These are phyloP conservation scores for Drosophila quinaria DNA, from an alignment of 2,888 invertebrate genomes.

Conservation along the genomic window DNA sequence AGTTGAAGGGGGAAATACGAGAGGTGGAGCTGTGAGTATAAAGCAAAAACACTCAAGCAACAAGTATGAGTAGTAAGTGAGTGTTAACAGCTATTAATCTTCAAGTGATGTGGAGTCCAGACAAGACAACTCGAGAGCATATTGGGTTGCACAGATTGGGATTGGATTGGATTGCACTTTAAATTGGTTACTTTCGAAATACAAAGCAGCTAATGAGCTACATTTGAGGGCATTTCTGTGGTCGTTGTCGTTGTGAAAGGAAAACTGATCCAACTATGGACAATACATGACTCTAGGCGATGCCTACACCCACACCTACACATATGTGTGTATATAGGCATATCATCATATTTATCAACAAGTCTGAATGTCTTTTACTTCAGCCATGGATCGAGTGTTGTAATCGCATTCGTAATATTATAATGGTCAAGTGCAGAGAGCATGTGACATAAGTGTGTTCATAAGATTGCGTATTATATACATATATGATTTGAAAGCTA, in stretches of 20 bases:
- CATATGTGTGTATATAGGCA: neutral
- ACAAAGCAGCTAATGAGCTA: slow-evolving; percentile 65
- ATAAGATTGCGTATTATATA: slow-evolving; percentile 28
- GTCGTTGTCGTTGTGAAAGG: slow-evolving; percentile 67
- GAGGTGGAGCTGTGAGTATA: slow-evolving; percentile 6
- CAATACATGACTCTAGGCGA: slow-evolving; percentile 32
- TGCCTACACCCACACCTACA: slow-evolving; percentile 66
- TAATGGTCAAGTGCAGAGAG: slow-evolving; percentile 58
- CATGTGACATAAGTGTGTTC: slow-evolving; percentile 28
- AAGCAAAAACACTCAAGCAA: slow-evolving; percentile 4
- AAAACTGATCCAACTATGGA: slow-evolving; percentile 45
- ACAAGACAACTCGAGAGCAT: slow-evolving; percentile 10
- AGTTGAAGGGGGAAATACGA: slow-evolving; percentile 17
- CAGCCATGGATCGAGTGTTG: slow-evolving; percentile 41
- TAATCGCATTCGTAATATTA: slow-evolving; percentile 22
- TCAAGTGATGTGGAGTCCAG: slow-evolving; percentile 35
- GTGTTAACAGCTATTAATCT: slow-evolving; percentile 65
- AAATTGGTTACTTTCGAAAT: slow-evolving; percentile 72
- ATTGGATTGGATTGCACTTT: slow-evolving; percentile 40
- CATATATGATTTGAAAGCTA: neutral
- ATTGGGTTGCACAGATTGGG: slow-evolving; percentile 45
- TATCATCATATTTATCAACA: neutral
- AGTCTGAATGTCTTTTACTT: neutral
- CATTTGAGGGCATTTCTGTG: slow-evolving; percentile 65
- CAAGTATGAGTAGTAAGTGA: slow-evolving; percentile 27